Evolutionary conservation across 2,888 invertebrate genomes (phyloP).

Genomic region (Ceraclea dissimilis): DNA sequence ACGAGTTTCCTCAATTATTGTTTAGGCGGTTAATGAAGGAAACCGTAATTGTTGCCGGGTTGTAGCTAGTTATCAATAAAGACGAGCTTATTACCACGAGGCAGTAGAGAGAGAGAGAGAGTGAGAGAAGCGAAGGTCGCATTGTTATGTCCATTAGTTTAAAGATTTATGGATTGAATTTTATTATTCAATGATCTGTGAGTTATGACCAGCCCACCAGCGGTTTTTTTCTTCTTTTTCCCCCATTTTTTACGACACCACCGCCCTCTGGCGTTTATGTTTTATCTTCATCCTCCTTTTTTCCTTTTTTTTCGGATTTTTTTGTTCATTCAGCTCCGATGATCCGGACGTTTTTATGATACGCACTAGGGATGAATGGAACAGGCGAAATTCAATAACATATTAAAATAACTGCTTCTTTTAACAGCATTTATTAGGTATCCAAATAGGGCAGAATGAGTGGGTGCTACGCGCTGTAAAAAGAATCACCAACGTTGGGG

Average conservation of each 20-base stretch:
- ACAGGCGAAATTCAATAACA: no score
- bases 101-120: no score
- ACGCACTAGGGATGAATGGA: neutral
- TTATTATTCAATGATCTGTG: slow-evolving; percentile 24
- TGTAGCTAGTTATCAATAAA: no score
- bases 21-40: no score
- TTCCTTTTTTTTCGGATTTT: neutral
- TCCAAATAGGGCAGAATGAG: no score
- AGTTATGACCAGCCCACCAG: slow-evolving; percentile 11
- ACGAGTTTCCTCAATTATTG: no score
- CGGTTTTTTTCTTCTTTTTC: neutral
- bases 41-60: no score
- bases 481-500: no score
- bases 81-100: no score
- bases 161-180: slow-evolving; percentile 19
- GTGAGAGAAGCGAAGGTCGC: neutral
- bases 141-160: slow-evolving; percentile 7
- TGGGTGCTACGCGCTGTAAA: no score
- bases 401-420: no score
- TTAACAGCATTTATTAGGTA: no score
- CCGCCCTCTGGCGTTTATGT: neutral
- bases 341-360: neutral
- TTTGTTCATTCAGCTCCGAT: slow-evolving; percentile 2
- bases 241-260: neutral
- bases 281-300: neutral